Evolutionary conservation across 2,797 vertebrate genomes (phyloP).

Genomic region (Serranus cabrilla): DNA sequence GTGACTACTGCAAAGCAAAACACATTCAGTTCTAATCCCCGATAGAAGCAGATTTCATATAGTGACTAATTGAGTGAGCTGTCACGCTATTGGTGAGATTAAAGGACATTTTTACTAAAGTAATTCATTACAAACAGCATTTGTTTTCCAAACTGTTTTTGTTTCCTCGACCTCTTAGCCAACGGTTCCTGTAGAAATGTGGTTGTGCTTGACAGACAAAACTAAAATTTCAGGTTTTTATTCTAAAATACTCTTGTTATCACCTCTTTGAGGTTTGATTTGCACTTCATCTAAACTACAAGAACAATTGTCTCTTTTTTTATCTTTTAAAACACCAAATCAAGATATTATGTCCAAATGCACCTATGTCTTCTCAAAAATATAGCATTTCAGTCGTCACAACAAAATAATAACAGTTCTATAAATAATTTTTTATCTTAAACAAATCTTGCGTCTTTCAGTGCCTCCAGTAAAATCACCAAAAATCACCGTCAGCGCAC

Average conservation of each 20-base stretch:
- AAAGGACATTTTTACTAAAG: slow-evolving; percentile 74
- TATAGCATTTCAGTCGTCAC: slow-evolving; percentile 94
- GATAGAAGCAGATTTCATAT: slow-evolving; percentile 75
- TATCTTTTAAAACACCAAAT: slow-evolving; percentile 87
- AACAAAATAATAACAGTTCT: slow-evolving; percentile 90
- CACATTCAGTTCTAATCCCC: slow-evolving; percentile 77
- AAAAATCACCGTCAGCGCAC: slow-evolving; percentile 56
- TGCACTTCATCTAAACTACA: slow-evolving; percentile 87
- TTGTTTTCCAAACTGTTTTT: slow-evolving; percentile 66
- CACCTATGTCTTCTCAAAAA: slow-evolving; percentile 92
- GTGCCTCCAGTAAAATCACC: slow-evolving; percentile 58
- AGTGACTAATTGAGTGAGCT: slow-evolving; percentile 73
- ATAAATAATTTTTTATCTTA: slow-evolving; percentile 82
- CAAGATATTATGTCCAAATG: slow-evolving; percentile 88
- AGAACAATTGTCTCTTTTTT: slow-evolving; percentile 78
- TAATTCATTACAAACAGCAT: slow-evolving; percentile 80
- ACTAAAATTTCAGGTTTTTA: slow-evolving; percentile 85
- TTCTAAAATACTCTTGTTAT: slow-evolving; percentile 88
- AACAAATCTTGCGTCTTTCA: slow-evolving; percentile 71
- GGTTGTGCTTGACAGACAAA: slow-evolving; percentile 95
- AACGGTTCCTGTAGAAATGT: slow-evolving; percentile 84
- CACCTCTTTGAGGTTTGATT: slow-evolving; percentile 84
- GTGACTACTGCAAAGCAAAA: slow-evolving; percentile 85
- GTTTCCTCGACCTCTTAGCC: slow-evolving; percentile 72
- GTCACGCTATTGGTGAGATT: slow-evolving; percentile 75